These are phyloP conservation scores for Benthochromis sp. DNA, from an alignment of 2,113 vertebrate genomes.

Conservation along the genomic window DNA sequence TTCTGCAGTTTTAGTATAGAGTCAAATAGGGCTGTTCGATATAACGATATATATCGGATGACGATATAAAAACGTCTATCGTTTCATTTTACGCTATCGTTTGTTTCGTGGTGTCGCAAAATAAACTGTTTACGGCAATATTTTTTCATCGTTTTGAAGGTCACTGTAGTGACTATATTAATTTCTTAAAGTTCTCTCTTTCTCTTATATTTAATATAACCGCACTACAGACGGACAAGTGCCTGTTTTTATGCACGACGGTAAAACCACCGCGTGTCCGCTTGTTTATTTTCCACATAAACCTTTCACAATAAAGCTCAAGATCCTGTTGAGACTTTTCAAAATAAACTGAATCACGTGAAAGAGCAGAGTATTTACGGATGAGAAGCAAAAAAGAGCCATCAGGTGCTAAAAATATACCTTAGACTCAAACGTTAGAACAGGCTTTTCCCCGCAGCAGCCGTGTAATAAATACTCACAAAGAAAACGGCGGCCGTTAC, in stretches of 20 bases:
- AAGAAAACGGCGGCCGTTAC: no score
- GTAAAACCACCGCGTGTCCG: fast-evolving
- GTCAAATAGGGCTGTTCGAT: background rate
- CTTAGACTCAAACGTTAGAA: no score
- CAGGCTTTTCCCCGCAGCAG: no score
- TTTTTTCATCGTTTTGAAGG: background rate
- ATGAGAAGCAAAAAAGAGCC: no score
- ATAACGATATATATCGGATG: background rate
- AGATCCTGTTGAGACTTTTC: background rate
- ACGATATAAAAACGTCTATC: background rate
- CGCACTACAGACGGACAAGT: background rate
- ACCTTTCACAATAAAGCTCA: background rate
- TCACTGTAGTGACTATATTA: background rate
- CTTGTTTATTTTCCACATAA: background rate
- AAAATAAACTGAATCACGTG: background rate
- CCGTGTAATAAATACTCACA: no score
- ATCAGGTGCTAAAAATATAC: no score
- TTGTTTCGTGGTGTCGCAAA: background rate
- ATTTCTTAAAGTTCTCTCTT: background rate
- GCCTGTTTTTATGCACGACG: background rate
- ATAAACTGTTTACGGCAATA: background rate
- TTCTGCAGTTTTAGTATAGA: background rate
- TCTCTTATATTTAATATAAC: background rate
- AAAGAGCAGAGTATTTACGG: no score
- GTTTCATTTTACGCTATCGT: background rate